These are phyloP conservation scores for Scomber colias DNA, from an alignment of 2,113 vertebrate genomes.

Conservation along the genomic window DNA sequence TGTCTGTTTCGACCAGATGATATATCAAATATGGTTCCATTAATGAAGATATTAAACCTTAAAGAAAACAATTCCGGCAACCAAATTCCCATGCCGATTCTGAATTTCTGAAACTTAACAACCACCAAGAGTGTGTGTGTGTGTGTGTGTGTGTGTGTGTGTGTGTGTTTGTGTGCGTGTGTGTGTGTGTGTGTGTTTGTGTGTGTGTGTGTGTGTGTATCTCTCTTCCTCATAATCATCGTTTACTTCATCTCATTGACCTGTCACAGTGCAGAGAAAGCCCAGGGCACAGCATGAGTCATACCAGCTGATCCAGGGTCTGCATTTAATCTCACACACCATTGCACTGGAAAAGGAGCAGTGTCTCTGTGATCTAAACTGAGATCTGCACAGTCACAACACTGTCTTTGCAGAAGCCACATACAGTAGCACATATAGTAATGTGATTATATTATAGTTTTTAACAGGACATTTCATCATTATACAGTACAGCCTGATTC, in stretches of 20 bases:
- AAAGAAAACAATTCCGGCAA: conserved; percentile 4
- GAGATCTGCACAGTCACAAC: conserved; percentile 58
- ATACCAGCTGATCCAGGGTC: conserved; percentile 67
- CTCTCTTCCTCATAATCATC: conserved; percentile 55
- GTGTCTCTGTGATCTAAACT: conserved; percentile 51
- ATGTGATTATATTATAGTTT: conserved; percentile 8
- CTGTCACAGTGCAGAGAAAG: conserved; percentile 50
- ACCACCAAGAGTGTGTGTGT: conserved; percentile 29
- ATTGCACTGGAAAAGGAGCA: conserved; percentile 59
- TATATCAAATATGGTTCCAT: neutral
- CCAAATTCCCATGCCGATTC: conserved; percentile 23
- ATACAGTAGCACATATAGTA: neutral
- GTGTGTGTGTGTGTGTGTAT: conserved; percentile 31
- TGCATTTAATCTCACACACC: conserved; percentile 72
- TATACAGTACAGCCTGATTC: neutral
- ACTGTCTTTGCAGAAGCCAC: conserved; percentile 25
- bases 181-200: neutral
- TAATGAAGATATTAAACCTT: conserved; percentile 13
- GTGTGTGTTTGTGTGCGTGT: no score
- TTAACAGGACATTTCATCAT: neutral
- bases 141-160: no score
- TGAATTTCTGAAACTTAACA: conserved; percentile 49
- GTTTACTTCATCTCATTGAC: conserved; percentile 63
- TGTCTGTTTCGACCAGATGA: no score
- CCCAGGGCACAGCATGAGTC: conserved; percentile 58